These are phyloP conservation scores for Hippocampus guttulatus DNA, from an alignment of 2,113 vertebrate species.

Conservation along the genomic window DNA sequence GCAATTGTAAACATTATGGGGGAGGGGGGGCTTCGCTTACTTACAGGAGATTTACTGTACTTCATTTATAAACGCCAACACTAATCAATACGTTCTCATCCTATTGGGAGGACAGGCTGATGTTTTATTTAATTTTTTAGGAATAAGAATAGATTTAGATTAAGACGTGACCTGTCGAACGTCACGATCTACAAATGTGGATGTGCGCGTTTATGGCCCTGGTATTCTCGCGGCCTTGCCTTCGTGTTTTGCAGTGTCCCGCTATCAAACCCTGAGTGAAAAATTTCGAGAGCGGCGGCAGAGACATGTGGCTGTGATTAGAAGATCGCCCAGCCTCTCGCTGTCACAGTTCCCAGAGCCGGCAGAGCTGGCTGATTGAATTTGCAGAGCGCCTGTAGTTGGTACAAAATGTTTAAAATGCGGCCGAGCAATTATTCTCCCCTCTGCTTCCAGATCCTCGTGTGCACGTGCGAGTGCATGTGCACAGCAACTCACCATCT, in stretches of 20 bases:
- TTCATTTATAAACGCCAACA: too few species aligned
- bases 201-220: too few species aligned
- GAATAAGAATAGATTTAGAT: neutral
- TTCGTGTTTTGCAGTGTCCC: conserved; percentile 31
- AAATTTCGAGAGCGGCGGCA: conserved; percentile 55
- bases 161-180: conserved; percentile 17
- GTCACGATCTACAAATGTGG: conserved; percentile 11
- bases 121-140: neutral
- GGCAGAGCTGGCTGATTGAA: conserved; percentile 65
- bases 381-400: conserved; percentile 63
- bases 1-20: too few species aligned
- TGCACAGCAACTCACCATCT: conserved; percentile 15
- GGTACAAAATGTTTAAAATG: conserved; percentile 69
- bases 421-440: conserved; percentile 64
- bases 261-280: conserved; percentile 47
- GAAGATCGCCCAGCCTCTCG: conserved; percentile 61
- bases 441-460: conserved; percentile 47
- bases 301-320: conserved; percentile 76
- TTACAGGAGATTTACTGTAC: too few species aligned
- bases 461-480: neutral
- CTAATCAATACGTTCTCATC: neutral
- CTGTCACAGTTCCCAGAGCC: conserved; percentile 64
- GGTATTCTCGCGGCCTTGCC: too few species aligned
- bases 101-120: neutral
- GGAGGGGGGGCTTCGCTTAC: too few species aligned